Conservation (phyloP, 2,797 vertebrate genomes). For the Sebastes vulpes region DNA sequence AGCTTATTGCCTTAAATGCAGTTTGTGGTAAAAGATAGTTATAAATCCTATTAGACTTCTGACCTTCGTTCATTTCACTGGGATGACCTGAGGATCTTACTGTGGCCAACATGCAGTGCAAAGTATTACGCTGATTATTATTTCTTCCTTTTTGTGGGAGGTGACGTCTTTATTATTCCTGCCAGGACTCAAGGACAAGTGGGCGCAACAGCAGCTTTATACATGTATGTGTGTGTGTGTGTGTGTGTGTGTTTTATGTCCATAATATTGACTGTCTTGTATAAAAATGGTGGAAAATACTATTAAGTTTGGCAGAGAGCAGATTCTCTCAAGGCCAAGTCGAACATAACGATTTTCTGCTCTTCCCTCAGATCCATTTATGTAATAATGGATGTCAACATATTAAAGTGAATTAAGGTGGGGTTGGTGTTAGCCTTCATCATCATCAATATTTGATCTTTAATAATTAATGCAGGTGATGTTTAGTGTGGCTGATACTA, state of each 20-base stretch:
- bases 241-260: conserved; percentile 3
- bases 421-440: conserved; percentile 27
- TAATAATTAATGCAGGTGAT: conserved; percentile 41
- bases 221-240: not conserved
- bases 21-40: conserved; percentile 56
- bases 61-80: conserved; percentile 16
- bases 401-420: conserved; percentile 23
- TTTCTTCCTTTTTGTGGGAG: not conserved
- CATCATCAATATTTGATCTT: conserved; percentile 35
- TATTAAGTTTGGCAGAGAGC: not conserved
- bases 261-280: not conserved
- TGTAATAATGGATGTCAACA: conserved; percentile 7
- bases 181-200: conserved; percentile 32
- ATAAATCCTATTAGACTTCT: conserved; percentile 50
- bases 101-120: not conserved
- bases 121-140: not conserved
- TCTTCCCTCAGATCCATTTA: conserved; percentile 8
- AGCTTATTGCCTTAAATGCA: conserved; percentile 62
- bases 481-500: conserved; percentile 19
- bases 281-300: not conserved
- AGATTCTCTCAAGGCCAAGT: not conserved
- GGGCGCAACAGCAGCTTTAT: not conserved
- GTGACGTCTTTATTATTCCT: conserved; percentile 7
- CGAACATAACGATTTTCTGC: not conserved
- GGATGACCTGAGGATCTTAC: not conserved